Percentiles rank a stretch among this genome's conserved stretches.
These are phyloP conservation scores for Rhinolophus sinicus DNA, from an alignment of 2,113 vertebrate species.

Conservation along the genomic window DNA sequence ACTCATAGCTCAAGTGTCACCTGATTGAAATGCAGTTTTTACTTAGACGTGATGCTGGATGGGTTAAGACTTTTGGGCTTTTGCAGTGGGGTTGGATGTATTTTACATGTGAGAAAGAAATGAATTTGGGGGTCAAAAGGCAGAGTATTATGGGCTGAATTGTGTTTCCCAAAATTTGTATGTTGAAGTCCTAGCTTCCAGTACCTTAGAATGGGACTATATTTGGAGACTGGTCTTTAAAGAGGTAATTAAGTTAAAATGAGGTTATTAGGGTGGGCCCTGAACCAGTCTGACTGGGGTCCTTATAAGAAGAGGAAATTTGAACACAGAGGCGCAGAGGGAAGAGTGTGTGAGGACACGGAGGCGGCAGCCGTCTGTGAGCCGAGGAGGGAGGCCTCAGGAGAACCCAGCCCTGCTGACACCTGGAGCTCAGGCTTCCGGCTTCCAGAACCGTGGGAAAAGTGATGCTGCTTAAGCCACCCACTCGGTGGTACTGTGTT, in stretches of 20 bases:
- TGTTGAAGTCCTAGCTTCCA: background rate
- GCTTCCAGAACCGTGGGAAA: no score
- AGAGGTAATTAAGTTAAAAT: background rate
- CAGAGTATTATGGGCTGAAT: background rate
- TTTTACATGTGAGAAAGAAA: background rate
- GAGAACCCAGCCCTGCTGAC: no score
- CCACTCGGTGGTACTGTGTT: background rate
- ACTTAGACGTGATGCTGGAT: background rate
- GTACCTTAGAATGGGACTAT: background rate
- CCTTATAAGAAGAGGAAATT: background rate
- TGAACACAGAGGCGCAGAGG: background rate
- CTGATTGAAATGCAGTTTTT: no score
- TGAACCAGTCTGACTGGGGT: background rate
- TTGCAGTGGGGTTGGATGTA: no score
- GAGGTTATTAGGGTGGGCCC: background rate
- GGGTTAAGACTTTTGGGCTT: background rate
- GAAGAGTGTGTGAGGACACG: background rate
- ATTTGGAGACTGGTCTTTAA: background rate
- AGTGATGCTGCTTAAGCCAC: no score
- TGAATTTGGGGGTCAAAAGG: background rate
- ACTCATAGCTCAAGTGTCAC: background rate
- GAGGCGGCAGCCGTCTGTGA: accelerated
- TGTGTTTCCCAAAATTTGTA: background rate
- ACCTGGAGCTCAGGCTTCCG: background rate
- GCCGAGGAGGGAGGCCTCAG: background rate